Conservation (phyloP, 2,113 vertebrate species). For the Seriola dumerili region DNA sequence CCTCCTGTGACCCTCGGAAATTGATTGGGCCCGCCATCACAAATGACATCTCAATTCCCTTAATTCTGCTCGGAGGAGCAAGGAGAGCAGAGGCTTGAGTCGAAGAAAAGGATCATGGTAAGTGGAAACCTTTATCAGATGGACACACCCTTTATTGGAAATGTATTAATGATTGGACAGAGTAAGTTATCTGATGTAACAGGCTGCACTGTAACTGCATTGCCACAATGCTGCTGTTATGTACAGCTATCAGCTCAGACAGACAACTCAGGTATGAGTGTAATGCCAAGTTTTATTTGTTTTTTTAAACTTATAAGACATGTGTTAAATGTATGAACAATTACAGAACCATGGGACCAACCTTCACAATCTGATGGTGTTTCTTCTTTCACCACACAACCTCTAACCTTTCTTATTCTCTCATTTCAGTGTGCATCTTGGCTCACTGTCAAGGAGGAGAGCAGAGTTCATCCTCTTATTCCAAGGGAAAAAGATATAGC, state of each 20-base stretch:
- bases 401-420: not conserved
- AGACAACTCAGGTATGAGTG: not conserved
- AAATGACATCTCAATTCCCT: conserved; percentile 65
- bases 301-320: not conserved
- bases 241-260: not conserved
- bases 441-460: not conserved
- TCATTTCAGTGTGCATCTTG: not conserved
- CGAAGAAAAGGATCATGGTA: conserved; percentile 27
- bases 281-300: not conserved
- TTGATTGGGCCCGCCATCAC: conserved; percentile 50
- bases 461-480: not conserved
- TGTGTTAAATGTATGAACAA: not conserved
- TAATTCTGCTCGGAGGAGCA: conserved; percentile 49
- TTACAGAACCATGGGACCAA: not conserved
- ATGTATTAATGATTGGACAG: conserved; percentile 24
- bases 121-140: conserved; percentile 53
- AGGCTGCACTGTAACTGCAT: not conserved
- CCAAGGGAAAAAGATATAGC: not conserved
- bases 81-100: conserved; percentile 34
- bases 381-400: not conserved
- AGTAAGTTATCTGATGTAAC: conserved; percentile 9
- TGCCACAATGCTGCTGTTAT: not conserved
- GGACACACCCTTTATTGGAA: conserved; percentile 34
- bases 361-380: not conserved
- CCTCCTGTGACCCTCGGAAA: conserved; percentile 59